Percentiles rank a stretch among this genome's conserved stretches.
These are phyloP conservation scores for Potamarius usumacintae DNA, from an alignment of 2,113 vertebrate species.

Conservation along the genomic window DNA sequence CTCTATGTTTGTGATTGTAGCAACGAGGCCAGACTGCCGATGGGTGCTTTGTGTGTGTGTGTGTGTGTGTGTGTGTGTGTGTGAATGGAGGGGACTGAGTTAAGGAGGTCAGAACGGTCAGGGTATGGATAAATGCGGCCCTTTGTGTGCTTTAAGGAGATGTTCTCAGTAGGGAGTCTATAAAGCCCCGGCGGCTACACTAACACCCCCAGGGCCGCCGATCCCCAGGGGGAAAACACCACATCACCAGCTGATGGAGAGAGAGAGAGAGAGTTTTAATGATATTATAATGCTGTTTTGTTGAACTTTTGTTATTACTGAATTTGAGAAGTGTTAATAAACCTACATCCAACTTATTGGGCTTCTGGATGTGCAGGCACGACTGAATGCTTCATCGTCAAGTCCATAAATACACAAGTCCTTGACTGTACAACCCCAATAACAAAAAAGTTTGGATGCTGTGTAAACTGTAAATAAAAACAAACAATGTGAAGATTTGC, in stretches of 20 bases:
- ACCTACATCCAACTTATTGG: not conserved
- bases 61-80: constrained; percentile 41
- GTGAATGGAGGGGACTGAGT: constrained; percentile 81
- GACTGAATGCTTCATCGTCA: not conserved
- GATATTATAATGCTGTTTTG: not conserved
- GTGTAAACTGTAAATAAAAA: too few species aligned
- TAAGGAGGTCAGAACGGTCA: constrained; percentile 93
- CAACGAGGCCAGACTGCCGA: constrained; percentile 52
- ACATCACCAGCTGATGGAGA: constrained; percentile 59
- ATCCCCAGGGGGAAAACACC: constrained; percentile 66
- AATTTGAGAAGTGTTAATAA: not conserved
- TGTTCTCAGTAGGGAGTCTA: constrained; percentile 91
- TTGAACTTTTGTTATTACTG: not conserved
- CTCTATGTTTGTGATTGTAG: constrained; percentile 15
- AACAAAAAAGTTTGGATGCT: too few species aligned
- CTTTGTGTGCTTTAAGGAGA: constrained; percentile 94
- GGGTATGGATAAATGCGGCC: constrained; percentile 85
- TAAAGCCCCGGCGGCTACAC: constrained; percentile 78
- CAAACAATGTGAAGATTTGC: too few species aligned
- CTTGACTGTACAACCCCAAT: too few species aligned
- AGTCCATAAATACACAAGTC: not conserved
- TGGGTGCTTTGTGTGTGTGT: constrained; percentile 44
- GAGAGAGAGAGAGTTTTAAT: not conserved
- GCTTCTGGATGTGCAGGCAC: not conserved
- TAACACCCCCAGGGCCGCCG: constrained; percentile 68